Evolutionary conservation across 2,888 invertebrate species (phyloP), one percentile per base, ranked within the genome.

Genomic region (Idaea dimidiata): DNA sequence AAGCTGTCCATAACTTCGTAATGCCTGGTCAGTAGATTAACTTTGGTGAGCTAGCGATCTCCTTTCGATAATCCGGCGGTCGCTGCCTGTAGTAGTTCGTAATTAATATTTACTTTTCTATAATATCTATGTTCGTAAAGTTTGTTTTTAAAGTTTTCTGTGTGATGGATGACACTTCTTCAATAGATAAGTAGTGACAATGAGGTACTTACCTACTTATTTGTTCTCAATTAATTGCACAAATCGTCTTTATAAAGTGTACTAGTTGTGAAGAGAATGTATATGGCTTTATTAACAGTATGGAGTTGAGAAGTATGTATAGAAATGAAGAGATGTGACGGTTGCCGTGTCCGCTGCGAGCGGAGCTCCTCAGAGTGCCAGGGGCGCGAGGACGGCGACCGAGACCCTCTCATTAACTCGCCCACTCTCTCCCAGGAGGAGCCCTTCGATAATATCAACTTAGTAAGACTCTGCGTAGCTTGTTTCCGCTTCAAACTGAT

Each of bases 261-360:
- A 16, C 3, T 14, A 43, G 10, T 43, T 63, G 16, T 61, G 62
- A 58, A 57, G 61, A 63, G 68, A 67, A 76, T 72, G 79, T 80
- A 75, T 83, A 78, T 86, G 86, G 82, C 82, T 68, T 77, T 80
- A 81, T 87, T 84, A 78, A 77, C 84, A 88, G 88, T 88, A 86
- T 83, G 78, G 86, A 86, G 88, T 86, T 85, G 74, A 84, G 86
- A 88, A 89, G 86, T 89, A 91, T 91, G 91, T 86, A 76, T 91
- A 90, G 87, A 83, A 81, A 91, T 91, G 91, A 91, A 88, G 91
- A 89, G 84, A 84, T 89, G 90, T 83, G 84, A 85, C 71, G 83
- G 80, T 76, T 87, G 86, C 83, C 83, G 82, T 78, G 77, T 74
- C 69, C 86, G 84, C 77, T 80, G 86, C 66, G 87, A 88, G 72